These are phyloP conservation scores for Mimas tiliae DNA, from an alignment of 2,888 invertebrate species.

Conservation along the genomic window DNA sequence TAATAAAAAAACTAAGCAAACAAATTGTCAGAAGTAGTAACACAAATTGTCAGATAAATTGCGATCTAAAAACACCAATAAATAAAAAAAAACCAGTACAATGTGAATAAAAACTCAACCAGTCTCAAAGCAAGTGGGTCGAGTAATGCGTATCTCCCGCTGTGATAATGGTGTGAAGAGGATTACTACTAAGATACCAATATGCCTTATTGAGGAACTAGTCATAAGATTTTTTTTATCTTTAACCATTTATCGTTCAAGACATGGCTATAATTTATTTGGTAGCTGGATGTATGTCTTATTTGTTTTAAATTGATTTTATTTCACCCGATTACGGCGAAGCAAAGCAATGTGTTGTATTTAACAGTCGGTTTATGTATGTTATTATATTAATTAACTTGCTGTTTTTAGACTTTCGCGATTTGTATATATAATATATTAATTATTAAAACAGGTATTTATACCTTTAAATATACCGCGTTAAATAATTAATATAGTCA, in stretches of 20 bases:
- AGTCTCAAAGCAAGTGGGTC: conserved; percentile 21
- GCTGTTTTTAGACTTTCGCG: too few relatives aligned
- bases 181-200: conserved; percentile 23
- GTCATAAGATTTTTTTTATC: conserved; percentile 26
- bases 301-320: not conserved
- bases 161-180: conserved; percentile 23
- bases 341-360: not conserved
- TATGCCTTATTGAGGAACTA: conserved; percentile 17
- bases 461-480: too few relatives aligned
- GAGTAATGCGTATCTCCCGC: conserved; percentile 23
- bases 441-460: too few relatives aligned
- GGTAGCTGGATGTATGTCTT: conserved; percentile 6
- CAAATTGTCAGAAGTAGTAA: conserved; percentile 8
- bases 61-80: conserved; percentile 16
- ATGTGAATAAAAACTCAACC: conserved; percentile 21
- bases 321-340: too few relatives aligned
- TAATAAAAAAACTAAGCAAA: conserved; percentile 11
- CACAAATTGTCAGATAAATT: conserved; percentile 17
- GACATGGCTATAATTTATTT: not conserved
- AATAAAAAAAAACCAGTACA: conserved; percentile 17
- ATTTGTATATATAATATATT: too few relatives aligned
- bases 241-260: not conserved
- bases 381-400: too few relatives aligned
- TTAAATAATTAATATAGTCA: too few relatives aligned
- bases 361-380: not conserved